These are phyloP conservation scores for Amphipyra tragopoginis DNA, from an alignment of 2,888 invertebrate genomes.

Conservation along the genomic window DNA sequence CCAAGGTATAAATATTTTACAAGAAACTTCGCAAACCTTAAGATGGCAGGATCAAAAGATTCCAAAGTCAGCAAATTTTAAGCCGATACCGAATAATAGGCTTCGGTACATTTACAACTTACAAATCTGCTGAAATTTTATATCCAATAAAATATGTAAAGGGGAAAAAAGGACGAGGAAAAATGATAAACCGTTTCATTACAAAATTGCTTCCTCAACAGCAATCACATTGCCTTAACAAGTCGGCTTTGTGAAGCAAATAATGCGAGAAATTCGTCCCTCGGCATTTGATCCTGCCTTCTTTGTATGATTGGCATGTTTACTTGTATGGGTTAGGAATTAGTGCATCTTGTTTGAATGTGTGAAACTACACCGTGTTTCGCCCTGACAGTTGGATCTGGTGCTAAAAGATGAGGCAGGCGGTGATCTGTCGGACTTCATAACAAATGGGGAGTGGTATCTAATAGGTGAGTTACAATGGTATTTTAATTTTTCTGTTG, in stretches of 20 bases:
- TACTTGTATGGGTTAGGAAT: conserved; percentile 38
- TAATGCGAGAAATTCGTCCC: conserved; percentile 4
- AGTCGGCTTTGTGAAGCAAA: conserved; percentile 25
- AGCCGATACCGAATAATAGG: conserved; percentile 31
- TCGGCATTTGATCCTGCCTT: conserved; percentile 45
- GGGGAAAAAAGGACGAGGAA: conserved; percentile 9
- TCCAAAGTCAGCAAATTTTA: conserved; percentile 22
- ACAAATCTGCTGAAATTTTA: conserved; percentile 36
- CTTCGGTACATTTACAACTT: conserved; percentile 36
- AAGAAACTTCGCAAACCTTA: conserved; percentile 26
- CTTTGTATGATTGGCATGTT: conserved; percentile 48
- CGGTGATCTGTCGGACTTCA: conserved; percentile 99
- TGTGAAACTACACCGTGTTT: conserved; percentile 64
- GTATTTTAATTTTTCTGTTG: neutral
- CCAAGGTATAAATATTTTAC: conserved; percentile 40
- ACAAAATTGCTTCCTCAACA: conserved; percentile 41
- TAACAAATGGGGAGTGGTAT: conserved; percentile 99
- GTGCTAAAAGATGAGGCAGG: conserved; percentile 97
- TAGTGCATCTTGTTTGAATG: conserved; percentile 61
- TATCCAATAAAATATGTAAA: conserved; percentile 46
- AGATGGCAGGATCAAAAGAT: conserved; percentile 42
- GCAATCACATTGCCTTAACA: conserved; percentile 43
- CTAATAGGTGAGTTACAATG: conserved; percentile 94
- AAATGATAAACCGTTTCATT: conserved; percentile 47
- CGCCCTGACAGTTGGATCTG: conserved; percentile 95